Percentiles rank a stretch among this genome's conserved stretches.
These are phyloP conservation scores for Telmatochromis sp. DNA, from an alignment of 2,113 vertebrate genomes.

Conservation along the genomic window DNA sequence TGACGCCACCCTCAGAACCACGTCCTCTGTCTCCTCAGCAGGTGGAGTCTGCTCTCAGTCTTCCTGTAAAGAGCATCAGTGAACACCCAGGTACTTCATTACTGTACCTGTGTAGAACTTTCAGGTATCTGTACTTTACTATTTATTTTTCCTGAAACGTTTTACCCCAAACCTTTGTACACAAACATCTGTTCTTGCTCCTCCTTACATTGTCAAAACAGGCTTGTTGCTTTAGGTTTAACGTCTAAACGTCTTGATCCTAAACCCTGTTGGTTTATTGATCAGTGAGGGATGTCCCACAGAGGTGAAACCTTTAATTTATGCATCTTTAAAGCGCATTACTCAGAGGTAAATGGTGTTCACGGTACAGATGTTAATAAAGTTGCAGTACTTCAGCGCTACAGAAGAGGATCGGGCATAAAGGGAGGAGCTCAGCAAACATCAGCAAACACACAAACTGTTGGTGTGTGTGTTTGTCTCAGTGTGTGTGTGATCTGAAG, in stretches of 20 bases:
- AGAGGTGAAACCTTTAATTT: neutral
- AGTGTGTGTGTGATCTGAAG: neutral
- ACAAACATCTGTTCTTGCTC: neutral
- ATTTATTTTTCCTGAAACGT: neutral
- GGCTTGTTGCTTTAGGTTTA: neutral
- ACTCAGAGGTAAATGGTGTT: neutral
- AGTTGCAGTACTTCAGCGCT: neutral
- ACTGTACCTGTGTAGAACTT: neutral
- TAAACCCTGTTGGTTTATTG: neutral
- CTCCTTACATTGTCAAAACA: neutral
- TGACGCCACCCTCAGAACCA: neutral
- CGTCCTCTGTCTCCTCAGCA: neutral
- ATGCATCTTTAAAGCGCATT: neutral
- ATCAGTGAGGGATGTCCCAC: neutral
- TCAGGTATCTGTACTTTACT: neutral
- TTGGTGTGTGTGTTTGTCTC: neutral
- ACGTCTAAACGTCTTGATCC: neutral
- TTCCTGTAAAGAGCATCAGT: neutral
- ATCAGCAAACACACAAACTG: neutral
- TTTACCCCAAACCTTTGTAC: neutral
- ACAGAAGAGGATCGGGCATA: neutral
- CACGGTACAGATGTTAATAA: neutral
- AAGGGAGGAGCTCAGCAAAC: neutral
- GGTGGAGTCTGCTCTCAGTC: neutral
- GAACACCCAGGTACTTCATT: neutral